These are phyloP conservation scores for Xestia rhomboidea DNA, from an alignment of 2,888 invertebrate genomes.

Conservation along the genomic window DNA sequence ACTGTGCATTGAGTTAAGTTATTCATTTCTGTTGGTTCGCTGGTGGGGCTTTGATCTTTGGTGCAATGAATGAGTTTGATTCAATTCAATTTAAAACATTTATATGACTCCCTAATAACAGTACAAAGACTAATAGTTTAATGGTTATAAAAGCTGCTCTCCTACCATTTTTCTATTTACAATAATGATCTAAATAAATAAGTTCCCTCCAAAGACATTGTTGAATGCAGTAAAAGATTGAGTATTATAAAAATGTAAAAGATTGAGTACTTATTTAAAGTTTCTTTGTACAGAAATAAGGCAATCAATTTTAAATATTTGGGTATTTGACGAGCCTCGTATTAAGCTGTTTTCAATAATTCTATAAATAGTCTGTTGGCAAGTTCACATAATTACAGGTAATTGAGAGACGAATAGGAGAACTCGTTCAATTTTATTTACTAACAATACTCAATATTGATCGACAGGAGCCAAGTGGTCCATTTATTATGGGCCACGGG, in stretches of 20 bases:
- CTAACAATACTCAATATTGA: not conserved
- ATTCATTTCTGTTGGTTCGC: constrained; percentile 16
- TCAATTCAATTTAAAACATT: no score
- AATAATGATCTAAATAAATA: not conserved
- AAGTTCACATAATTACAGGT: not conserved
- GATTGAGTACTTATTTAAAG: not conserved
- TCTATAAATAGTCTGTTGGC: not conserved
- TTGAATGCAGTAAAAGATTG: not conserved
- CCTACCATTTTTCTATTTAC: not conserved
- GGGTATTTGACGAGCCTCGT: not conserved
- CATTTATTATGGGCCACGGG: not conserved
- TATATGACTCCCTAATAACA: no score
- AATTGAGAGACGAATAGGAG: not conserved
- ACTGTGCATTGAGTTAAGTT: constrained; percentile 33
- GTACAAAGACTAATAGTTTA: not conserved
- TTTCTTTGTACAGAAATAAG: not conserved
- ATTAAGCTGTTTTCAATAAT: no score
- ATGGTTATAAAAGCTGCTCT: not conserved
- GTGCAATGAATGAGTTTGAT: not conserved
- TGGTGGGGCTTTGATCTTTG: not conserved
- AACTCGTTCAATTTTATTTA: not conserved
- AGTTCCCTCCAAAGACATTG: not conserved
- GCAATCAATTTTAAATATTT: not conserved
- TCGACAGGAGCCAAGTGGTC: not conserved
- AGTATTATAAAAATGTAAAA: not conserved